Evolutionary conservation across 1,140 invertebrate genomes (phyloP), one percentile per base, ranked within the genome.

Genomic region (Drosophila pectinifera): DNA sequence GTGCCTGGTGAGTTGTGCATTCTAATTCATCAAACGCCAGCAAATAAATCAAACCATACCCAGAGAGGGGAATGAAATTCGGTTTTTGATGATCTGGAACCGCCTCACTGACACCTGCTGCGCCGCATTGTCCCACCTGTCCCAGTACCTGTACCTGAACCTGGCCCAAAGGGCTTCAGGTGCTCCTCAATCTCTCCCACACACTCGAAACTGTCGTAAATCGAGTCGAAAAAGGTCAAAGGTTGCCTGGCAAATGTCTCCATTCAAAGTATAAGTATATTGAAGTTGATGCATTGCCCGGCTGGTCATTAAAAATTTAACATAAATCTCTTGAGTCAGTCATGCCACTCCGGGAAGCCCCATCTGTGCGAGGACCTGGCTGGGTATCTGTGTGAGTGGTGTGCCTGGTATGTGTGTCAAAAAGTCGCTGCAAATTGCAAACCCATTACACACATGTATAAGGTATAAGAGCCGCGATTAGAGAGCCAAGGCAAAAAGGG

Each of bases 391-490:
- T 49, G 28, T 14, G 13, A 41, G 28, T 36, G 34, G 31, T 59
- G 14, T 34, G 18, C 11, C 31, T 70, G 63, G 70, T 76, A 76
- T 84, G 62, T 84, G 80, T 84, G 80, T 80, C 80, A 80, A 76
- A 80, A 74, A 84, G 76, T 80, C 76, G 63, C 65, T 73, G 39
- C 57, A 84, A 84, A 84, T 84, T 84, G 80, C 76, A 63, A 68
- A 57, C 59, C 77, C 76, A 85, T 84, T 85, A 72, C 36, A 49
- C 5, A 61, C 68, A 80, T 67, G 64, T 56, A 69, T 69, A 76
- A 84, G 72, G 70, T 83, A 75, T 70, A 57, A 80, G 78, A 73
- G 80, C 65, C 67, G 28, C 80, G 80, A 77, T 80, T 85, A 77
- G 57, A 73, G 72, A 74, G 56, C 62, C 56, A 56, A 53, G 70